phyloP scores from a whole-genome alignment of 2,888 invertebrate genomes.

The Andrena marginata region DNA sequence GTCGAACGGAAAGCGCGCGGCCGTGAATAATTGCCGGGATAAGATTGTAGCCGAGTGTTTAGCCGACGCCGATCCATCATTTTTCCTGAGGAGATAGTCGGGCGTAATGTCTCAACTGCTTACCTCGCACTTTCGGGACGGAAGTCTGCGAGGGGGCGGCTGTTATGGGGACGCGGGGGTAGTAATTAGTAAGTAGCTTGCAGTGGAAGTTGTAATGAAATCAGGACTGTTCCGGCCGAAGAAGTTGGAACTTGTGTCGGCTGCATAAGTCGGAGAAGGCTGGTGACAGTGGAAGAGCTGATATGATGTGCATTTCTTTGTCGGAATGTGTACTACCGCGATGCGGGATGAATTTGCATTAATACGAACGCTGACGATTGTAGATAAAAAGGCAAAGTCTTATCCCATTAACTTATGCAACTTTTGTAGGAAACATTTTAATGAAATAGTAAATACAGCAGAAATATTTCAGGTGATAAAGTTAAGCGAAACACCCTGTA shows the following conservation, averaged over 20 bases:
- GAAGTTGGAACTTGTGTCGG: not conserved
- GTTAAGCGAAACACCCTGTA: too few species aligned
- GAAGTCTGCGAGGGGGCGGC: not conserved
- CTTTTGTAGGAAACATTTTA: too few species aligned
- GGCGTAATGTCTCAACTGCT: not conserved
- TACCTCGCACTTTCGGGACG: not conserved
- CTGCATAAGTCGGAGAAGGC: not conserved
- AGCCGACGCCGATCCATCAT: not conserved
- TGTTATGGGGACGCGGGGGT: not conserved
- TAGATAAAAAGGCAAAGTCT: too few species aligned
- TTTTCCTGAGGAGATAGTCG: not conserved
- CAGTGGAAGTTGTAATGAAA: constrained; percentile 1
- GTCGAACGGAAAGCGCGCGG: not conserved
- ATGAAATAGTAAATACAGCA: too few species aligned
- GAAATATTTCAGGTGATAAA: too few species aligned
- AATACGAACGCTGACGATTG: too few species aligned
- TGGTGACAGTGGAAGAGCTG: too few species aligned
- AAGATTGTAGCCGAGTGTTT: not conserved
- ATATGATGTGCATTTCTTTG: too few species aligned
- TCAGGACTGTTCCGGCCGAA: not conserved
- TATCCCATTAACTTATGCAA: too few species aligned
- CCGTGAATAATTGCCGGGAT: constrained; percentile 10
- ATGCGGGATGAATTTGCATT: too few species aligned
- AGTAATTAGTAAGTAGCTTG: constrained; percentile 1
- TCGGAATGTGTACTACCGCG: too few species aligned